Conservation (phyloP, 2,888 invertebrate species). For the Agapostemon virescens region DNA sequence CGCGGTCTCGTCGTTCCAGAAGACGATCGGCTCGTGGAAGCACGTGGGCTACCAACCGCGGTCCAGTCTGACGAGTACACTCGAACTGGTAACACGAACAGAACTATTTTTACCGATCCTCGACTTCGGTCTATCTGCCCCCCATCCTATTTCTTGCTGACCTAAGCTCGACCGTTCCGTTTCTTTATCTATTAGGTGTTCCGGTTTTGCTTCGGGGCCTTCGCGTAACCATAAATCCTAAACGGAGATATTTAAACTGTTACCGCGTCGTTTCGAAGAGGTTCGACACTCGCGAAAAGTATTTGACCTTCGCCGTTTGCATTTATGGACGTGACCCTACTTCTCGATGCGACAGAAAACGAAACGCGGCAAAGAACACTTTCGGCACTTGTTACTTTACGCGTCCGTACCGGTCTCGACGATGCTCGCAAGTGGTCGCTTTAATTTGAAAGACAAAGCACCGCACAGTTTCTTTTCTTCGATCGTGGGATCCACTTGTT, state of each 20-base stretch:
- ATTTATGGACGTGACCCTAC: slow-evolving; percentile 1
- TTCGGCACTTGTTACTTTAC: no score
- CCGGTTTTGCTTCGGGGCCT: neutral
- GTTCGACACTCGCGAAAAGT: neutral
- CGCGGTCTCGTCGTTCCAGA: slow-evolving; percentile 15
- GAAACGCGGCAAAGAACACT: neutral
- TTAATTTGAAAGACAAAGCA: neutral
- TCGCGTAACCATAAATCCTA: neutral
- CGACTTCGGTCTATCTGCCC: neutral
- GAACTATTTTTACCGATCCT: slow-evolving; percentile 19
- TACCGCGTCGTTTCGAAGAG: neutral
- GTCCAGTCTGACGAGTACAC: neutral
- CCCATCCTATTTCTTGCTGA: neutral
- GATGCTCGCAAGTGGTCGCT: neutral
- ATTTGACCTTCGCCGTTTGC: neutral
- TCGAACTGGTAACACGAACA: slow-evolving; percentile 34
- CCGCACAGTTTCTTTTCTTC: no score
- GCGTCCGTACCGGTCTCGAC: no score
- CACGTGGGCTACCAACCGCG: slow-evolving; percentile 29
- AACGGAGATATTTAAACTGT: neutral
- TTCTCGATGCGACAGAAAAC: neutral
- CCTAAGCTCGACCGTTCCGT: neutral
- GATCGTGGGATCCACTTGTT: no score
- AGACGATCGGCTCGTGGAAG: slow-evolving; percentile 36
- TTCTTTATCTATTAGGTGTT: neutral